These are phyloP conservation scores for Leptoteleia sp. DNA, from an alignment of 1,140 invertebrate species.

Conservation along the genomic window DNA sequence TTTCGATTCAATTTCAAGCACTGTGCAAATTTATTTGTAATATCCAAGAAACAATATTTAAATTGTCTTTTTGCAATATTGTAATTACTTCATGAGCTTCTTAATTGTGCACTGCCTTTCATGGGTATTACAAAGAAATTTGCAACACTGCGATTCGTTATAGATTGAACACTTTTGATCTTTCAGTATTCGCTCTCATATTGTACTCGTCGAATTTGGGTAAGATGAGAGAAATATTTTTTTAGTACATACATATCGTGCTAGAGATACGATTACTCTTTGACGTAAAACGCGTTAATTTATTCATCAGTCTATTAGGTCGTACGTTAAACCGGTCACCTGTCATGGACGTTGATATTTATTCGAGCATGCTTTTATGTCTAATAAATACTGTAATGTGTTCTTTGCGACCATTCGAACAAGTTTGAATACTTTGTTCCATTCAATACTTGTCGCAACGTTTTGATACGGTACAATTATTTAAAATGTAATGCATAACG, in stretches of 20 bases:
- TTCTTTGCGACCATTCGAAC: conserved; percentile 2
- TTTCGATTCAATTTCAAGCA: neutral
- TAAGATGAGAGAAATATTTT: conserved; percentile 71
- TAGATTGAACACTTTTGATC: conserved; percentile 48
- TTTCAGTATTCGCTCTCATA: conserved; percentile 41
- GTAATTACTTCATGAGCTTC: too few relatives aligned
- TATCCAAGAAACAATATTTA: neutral
- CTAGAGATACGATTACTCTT: conserved; percentile 70
- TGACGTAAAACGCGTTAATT: conserved; percentile 21
- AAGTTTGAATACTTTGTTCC: neutral
- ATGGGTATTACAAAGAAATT: conserved; percentile 1
- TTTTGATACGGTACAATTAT: conserved; percentile 69
- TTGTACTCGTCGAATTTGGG: conserved; percentile 26
- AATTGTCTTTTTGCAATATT: neutral
- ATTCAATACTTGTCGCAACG: neutral
- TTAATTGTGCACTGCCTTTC: neutral
- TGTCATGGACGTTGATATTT: conserved; percentile 26
- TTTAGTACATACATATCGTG: conserved; percentile 77
- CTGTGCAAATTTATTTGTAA: conserved; percentile 9
- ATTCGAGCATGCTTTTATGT: conserved; percentile 9
- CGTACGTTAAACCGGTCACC: conserved; percentile 28
- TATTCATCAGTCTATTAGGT: conserved; percentile 24
- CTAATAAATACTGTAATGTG: conserved; percentile 8
- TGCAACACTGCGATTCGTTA: neutral
- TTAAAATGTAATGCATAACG: conserved; percentile 4